Evolutionary conservation across 2,113 vertebrate genomes (phyloP), one percentile per base, ranked within the genome.

Genomic region (Struthidea cinerea): DNA sequence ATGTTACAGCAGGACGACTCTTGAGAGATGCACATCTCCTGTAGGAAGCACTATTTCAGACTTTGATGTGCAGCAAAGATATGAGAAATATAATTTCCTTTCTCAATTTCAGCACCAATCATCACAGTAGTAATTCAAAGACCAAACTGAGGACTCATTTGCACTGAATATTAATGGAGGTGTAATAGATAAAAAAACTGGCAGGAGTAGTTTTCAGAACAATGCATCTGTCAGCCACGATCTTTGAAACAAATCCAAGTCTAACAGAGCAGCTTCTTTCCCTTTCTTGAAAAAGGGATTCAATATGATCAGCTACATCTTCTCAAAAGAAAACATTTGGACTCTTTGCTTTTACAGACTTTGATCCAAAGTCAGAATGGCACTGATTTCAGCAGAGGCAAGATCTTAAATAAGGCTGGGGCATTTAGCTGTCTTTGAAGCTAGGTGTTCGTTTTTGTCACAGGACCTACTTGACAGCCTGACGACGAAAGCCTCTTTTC

Each of bases 161-260:
- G 91, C 71, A 74, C 81, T 60, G 83, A 84, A 91, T 97, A 94
- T 95, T 97, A 97, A 96, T 95, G 91, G 65, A 85, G 84, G 85
- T 95, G 64, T 94, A 93, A 97, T 23, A 91, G 88, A 94, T 81
- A 30, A 87, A 94, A 94, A 80, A 73, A 69, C 60, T 63, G 87
- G 41, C 93, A 92, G 92, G 61, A 95, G 47, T 33, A 97, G 92
- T 96, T 94, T 96, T 91, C 88, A 87, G 88, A 95, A 94, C 92
- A 97, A 97, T 96, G 76, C 71, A 93, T 84, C 88, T 95, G 90
- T 65, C 94, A 92, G 90, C 86, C 56, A 95, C 41, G 20, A 87
- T 89, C 82, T 95, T 94, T 95, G 87, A 96, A 97, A 97, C 82
- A 96, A 96, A 92, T 94, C 90, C 93, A 95, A 95, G 85, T 60